phyloP scores from a whole-genome alignment of 2,113 vertebrate genomes.

The Oryzias woworae region DNA sequence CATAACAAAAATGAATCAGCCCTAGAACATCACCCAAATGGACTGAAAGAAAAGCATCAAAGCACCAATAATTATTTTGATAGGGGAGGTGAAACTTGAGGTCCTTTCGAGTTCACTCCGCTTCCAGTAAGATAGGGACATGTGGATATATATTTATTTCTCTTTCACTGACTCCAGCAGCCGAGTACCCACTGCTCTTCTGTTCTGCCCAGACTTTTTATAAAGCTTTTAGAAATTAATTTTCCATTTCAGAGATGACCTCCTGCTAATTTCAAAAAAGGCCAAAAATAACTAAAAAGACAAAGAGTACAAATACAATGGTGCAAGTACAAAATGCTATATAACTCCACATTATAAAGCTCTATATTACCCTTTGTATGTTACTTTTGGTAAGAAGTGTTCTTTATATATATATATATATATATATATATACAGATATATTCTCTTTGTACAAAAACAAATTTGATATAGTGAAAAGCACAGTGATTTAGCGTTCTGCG shows the following conservation, averaged over 20 bases:
- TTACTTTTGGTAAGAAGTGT: too few species aligned
- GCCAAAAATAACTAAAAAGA: conserved; percentile 16
- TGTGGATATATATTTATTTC: conserved; percentile 22
- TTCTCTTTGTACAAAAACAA: too few species aligned
- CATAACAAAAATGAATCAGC: conserved; percentile 5
- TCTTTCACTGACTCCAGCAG: conserved; percentile 30
- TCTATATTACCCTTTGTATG: too few species aligned
- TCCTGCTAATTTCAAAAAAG: conserved; percentile 28
- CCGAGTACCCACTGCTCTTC: conserved; percentile 38
- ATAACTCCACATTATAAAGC: too few species aligned
- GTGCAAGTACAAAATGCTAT: neutral
- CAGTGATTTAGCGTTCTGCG: too few species aligned
- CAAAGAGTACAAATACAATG: neutral
- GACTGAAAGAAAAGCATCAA: conserved; percentile 12
- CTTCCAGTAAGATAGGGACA: conserved; percentile 29
- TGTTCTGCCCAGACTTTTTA: conserved; percentile 46
- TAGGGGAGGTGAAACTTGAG: conserved; percentile 35
- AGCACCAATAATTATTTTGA: conserved; percentile 27
- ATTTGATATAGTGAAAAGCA: too few species aligned
- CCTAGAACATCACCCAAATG: conserved; percentile 4
- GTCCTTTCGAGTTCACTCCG: conserved; percentile 41
- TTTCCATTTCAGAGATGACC: conserved; percentile 42
- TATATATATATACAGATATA: too few species aligned
- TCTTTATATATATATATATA: too few species aligned
- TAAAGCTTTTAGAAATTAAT: conserved; percentile 52